Conservation (phyloP, 2,797 vertebrate genomes). For the Catamblyrhynchus diadema region DNA sequence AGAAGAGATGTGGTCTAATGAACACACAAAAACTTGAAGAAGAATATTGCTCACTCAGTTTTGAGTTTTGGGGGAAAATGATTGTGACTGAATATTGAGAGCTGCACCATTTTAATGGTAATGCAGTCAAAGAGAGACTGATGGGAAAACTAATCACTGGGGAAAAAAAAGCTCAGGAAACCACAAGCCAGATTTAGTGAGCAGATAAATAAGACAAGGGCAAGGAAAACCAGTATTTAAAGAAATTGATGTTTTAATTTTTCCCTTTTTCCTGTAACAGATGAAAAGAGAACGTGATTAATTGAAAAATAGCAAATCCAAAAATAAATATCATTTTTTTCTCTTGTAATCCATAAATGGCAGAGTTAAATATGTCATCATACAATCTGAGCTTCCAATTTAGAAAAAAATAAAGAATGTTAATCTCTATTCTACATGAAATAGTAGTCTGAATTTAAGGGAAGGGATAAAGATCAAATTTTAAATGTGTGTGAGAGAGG, state of each 20-base stretch:
- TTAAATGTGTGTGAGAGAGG: neutral
- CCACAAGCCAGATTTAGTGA: neutral
- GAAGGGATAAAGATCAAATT: neutral
- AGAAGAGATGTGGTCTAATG: neutral
- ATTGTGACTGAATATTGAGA: neutral
- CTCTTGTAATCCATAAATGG: neutral
- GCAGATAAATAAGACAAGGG: neutral
- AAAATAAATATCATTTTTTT: neutral
- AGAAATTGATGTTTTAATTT: neutral
- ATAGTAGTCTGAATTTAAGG: neutral
- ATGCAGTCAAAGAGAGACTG: neutral
- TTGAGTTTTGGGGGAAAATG: neutral
- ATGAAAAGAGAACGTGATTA: neutral
- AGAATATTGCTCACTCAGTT: neutral
- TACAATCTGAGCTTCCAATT: neutral
- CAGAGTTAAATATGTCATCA: neutral
- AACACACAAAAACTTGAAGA: neutral
- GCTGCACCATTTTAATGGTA: neutral
- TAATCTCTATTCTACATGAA: neutral
- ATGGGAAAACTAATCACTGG: neutral
- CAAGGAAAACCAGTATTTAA: neutral
- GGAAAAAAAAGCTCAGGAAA: neutral
- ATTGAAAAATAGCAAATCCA: neutral
- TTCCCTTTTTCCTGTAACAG: neutral
- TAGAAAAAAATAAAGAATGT: neutral